Base-by-base conservation (phyloP, 1,140 invertebrate genomes). In the Hyles euphorbiae region DNA sequence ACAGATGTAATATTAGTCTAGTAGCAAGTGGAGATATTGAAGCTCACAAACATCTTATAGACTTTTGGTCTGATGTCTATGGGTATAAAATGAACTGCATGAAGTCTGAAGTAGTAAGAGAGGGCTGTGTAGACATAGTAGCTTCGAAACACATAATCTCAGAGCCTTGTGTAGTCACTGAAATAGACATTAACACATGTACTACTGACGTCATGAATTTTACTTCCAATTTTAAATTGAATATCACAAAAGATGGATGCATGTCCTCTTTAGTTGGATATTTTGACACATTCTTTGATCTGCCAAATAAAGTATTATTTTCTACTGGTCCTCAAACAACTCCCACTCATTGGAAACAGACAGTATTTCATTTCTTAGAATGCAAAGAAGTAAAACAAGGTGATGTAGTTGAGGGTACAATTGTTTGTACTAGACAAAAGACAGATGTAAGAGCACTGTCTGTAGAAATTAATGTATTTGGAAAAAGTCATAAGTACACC, bases 271-370 rank as follows among this genome's bases (percentile, higher is more conserved):
- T 99, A 55, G 94, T 97, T 56, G 97, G 96, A 10, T 99, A 97
- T 90, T 99, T 99, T 89, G 95, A 97, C 87, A 94, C 94, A n/a
- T 93, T 93, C 69, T 97, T 97, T 81, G 94, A 96, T 67, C 78
- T 96, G 54, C 92, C 93, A 2, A 90, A 91, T 70, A 81, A 90
- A 33, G 87, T 93, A 10, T 84, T 90, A 34, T 92, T 97, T 65
- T 93, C 93, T 51, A 97, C 96, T 70, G 94, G 94, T 57, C 97
- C 94, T 65, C 90, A 86, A 66, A 90, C 87, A 75, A 92, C 91
- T 76, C 91, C 91, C 62, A 99, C 98, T 11, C 98, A 99, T 90
- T 99, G 98, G 98, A 98, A 99, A 78, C 98, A 99, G 90, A 98
- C 97, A 2, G 93, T 98, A 5, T 93, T 97, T 73, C 97, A 97